A percentile compares a stretch with the other conserved stretches of the same genome.
Evolutionary conservation across 2,888 invertebrate genomes (phyloP).

Genomic region (Gymnoscelis rufifasciata): DNA sequence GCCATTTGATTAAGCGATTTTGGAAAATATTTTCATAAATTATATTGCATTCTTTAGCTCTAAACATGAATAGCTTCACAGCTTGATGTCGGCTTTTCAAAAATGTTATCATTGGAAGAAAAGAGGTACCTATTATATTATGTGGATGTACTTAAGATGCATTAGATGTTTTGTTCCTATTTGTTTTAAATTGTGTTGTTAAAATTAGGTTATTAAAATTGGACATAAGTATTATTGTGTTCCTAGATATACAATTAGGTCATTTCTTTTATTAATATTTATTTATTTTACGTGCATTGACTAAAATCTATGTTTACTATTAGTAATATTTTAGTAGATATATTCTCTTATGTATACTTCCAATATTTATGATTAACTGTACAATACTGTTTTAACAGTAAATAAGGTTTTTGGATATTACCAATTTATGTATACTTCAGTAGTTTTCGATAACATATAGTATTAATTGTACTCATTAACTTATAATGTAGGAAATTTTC

Average conservation of each 20-base stretch:
- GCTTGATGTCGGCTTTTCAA: slow-evolving; percentile 76
- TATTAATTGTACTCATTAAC: slow-evolving; percentile 72
- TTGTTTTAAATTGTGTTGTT: slow-evolving; percentile 50
- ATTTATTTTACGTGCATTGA: slow-evolving; percentile 55
- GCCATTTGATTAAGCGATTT: slow-evolving; percentile 57
- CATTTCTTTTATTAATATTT: slow-evolving; percentile 45
- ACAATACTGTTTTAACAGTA: slow-evolving; percentile 51
- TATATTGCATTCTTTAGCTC: slow-evolving; percentile 66
- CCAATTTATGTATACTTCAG: slow-evolving; percentile 49
- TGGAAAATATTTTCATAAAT: slow-evolving; percentile 66
- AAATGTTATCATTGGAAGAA: slow-evolving; percentile 74
- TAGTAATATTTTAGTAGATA: slow-evolving; percentile 43
- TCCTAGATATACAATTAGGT: slow-evolving; percentile 46
- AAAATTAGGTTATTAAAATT: slow-evolving; percentile 36
- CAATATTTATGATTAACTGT: slow-evolving; percentile 45
- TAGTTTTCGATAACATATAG: slow-evolving; percentile 70
- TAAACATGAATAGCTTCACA: slow-evolving; percentile 70
- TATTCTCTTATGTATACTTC: slow-evolving; percentile 55
- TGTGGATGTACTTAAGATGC: slow-evolving; percentile 64
- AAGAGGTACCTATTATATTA: slow-evolving; percentile 73
- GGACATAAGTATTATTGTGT: slow-evolving; percentile 49
- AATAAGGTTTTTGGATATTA: slow-evolving; percentile 43
- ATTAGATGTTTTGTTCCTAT: slow-evolving; percentile 50
- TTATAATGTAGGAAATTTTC: slow-evolving; percentile 62
- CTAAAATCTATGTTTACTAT: slow-evolving; percentile 58